phyloP scores from a whole-genome alignment of 1,140 invertebrate species.

The Philotrypesis tridentata region DNA sequence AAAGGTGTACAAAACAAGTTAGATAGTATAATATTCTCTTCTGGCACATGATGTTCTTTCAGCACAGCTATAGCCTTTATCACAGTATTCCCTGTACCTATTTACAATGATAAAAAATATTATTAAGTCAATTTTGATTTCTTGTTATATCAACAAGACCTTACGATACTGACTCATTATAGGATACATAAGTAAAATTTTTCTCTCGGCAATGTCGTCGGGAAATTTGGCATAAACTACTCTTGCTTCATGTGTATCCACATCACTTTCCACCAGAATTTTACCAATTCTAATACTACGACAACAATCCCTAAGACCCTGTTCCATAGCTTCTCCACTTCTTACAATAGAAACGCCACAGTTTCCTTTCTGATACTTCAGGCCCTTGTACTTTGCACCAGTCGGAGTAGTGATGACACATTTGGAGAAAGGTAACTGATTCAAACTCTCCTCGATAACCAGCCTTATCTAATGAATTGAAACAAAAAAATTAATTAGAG shows the following conservation, averaged over 20 bases:
- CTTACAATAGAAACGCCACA: constrained; percentile 98
- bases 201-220: constrained; percentile 91
- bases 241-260: constrained; percentile 95
- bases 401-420: constrained; percentile 95
- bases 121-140: background rate
- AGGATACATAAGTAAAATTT: constrained; percentile 98
- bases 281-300: constrained; percentile 98
- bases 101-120: constrained; percentile 43
- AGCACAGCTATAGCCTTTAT: constrained; percentile 94
- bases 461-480: constrained; percentile 74
- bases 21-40: constrained; percentile 95
- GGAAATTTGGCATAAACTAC: constrained; percentile 99
- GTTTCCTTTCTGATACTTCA: constrained; percentile 96
- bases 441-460: constrained; percentile 98
- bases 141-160: background rate
- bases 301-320: constrained; percentile 97
- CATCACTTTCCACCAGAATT: constrained; percentile 97
- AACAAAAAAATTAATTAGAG: constrained; percentile 24
- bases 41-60: constrained; percentile 93
- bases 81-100: constrained; percentile 94
- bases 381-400: constrained; percentile 90
- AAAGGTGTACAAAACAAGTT: constrained; percentile 97
- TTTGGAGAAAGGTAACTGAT: constrained; percentile 95
- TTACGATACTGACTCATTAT: constrained; percentile 88
- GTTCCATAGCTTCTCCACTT: constrained; percentile 98